Evolutionary conservation across 2,113 vertebrate genomes (phyloP).

Genomic region (Macroglossus sobrinus): DNA sequence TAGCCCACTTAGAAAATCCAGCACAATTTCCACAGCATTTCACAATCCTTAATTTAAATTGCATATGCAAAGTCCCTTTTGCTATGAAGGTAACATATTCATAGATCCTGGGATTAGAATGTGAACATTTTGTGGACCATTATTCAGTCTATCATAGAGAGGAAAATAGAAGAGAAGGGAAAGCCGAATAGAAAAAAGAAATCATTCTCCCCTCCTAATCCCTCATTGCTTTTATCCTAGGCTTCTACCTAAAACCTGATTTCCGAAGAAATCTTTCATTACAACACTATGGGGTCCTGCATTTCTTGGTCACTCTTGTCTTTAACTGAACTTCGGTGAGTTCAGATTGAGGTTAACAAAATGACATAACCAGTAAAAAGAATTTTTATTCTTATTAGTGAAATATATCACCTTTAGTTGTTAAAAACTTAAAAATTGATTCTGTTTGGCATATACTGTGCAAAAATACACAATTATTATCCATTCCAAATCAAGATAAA

Average conservation of each 20-base stretch:
- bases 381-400: not conserved
- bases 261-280: not conserved
- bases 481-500: not conserved
- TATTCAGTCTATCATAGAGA: not conserved
- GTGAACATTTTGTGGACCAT: not conserved
- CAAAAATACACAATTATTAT: not conserved
- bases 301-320: not conserved
- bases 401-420: not conserved
- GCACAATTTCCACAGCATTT: not conserved
- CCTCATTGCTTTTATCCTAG: not conserved
- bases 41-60: not conserved
- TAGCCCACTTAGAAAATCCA: not conserved
- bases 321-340: not conserved
- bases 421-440: not conserved
- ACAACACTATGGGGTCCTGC: accelerated
- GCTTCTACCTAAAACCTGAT: not conserved
- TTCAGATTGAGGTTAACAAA: not conserved
- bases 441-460: not conserved
- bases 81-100: not conserved
- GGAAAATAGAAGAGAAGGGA: not conserved
- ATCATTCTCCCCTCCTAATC: not conserved
- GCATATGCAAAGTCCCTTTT: not conserved
- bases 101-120: not conserved
- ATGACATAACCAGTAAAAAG: not conserved
- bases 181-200: not conserved